Conservation (phyloP, 2,113 vertebrate genomes). For the Sebastes fasciatus region DNA sequence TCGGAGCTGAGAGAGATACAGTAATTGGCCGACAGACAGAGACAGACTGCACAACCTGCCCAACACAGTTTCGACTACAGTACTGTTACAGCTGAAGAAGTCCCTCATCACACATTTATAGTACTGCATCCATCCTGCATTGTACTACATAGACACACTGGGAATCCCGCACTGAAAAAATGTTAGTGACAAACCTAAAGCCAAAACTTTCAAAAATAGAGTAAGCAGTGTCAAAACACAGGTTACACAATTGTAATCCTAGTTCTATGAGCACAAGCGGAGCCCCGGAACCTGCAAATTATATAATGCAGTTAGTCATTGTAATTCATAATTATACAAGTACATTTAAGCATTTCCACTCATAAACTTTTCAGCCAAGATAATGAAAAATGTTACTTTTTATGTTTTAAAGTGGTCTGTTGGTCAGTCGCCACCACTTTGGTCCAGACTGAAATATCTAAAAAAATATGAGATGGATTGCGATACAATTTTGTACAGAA, state of each 20-base stretch:
- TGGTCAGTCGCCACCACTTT: neutral
- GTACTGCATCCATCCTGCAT: slow-evolving; percentile 6
- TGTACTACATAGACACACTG: neutral
- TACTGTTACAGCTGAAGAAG: slow-evolving; percentile 22
- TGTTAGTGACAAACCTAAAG: neutral
- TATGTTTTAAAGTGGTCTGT: neutral
- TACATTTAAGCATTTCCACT: neutral
- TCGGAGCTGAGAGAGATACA: slow-evolving; percentile 35
- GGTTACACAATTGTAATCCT: too few species aligned
- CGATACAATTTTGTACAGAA: neutral
- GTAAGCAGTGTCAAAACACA: neutral
- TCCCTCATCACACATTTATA: slow-evolving; percentile 16
- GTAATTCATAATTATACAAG: neutral
- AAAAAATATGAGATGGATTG: neutral
- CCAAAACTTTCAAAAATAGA: neutral
- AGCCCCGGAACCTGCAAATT: too few species aligned
- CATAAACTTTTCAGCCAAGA: neutral
- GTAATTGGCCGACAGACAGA: slow-evolving; percentile 62
- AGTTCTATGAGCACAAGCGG: too few species aligned
- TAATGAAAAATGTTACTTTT: neutral
- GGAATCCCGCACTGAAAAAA: neutral
- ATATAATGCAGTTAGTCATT: neutral
- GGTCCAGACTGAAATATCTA: neutral
- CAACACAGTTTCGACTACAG: neutral
- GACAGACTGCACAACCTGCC: slow-evolving; percentile 27